A percentile compares a stretch with the other conserved stretches of the same genome.
These are phyloP conservation scores for Helarctos malayanus DNA, from an alignment of 2,797 vertebrate genomes.

Conservation along the genomic window DNA sequence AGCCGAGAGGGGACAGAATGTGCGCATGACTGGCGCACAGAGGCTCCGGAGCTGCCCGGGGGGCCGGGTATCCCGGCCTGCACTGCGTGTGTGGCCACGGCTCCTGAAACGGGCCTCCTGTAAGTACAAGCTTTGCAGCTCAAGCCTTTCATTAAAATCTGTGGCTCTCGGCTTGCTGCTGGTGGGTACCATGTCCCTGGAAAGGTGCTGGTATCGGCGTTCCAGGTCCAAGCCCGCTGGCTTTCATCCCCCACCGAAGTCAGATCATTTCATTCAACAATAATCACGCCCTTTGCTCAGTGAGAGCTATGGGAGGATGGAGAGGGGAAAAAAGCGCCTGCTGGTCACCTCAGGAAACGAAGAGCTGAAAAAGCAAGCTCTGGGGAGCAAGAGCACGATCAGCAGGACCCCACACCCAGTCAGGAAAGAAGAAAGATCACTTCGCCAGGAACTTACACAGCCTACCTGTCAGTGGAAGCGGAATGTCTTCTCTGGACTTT, in stretches of 20 bases:
- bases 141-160: not conserved
- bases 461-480: not conserved
- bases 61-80: not conserved
- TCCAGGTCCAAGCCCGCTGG: not conserved
- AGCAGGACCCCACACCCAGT: not conserved
- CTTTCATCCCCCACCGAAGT: constrained; percentile 12
- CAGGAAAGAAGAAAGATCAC: not conserved
- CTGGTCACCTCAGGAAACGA: not conserved
- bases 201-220: not conserved
- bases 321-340: not conserved
- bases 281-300: not conserved
- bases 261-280: not conserved
- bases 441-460: not conserved
- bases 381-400: not conserved
- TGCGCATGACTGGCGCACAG: not conserved
- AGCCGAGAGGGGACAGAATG: not conserved
- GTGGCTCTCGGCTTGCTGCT: not conserved
- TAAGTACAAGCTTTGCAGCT: not conserved
- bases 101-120: not conserved
- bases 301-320: not conserved
- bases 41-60: not conserved
- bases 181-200: not conserved
- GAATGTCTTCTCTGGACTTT: not conserved
- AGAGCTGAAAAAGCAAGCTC: not conserved
- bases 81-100: rapidly evolving